phyloP scores from a whole-genome alignment of 1,140 invertebrate genomes.

The Ridgeia piscesae region DNA sequence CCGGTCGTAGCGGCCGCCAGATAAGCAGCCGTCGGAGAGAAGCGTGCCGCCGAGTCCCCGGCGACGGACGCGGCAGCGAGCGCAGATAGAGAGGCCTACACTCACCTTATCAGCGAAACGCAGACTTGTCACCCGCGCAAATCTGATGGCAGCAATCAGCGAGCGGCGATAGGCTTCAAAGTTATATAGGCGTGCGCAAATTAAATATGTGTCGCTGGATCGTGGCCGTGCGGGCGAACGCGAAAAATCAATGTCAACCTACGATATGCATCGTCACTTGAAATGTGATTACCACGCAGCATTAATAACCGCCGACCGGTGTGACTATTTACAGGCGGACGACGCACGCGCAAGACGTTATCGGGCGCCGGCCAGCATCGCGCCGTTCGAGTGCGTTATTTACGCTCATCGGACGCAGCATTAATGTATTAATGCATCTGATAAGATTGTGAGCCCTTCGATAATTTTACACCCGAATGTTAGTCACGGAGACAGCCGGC shows the following conservation, averaged over 20 bases:
- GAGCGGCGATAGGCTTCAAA: background rate
- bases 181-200: constrained; percentile 4
- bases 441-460: background rate
- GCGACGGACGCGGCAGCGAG: too few species aligned
- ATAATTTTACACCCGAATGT: background rate
- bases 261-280: constrained; percentile 4
- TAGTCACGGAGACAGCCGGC: background rate
- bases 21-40: background rate
- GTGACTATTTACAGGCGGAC: background rate
- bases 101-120: background rate
- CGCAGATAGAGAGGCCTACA: background rate
- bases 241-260: background rate
- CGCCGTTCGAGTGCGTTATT: background rate
- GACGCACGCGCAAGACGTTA: background rate
- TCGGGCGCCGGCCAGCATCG: background rate
- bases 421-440: constrained; percentile 6
- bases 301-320: background rate
- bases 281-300: background rate
- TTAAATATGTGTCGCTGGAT: background rate
- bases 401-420: background rate
- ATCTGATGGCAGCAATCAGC: constrained; percentile 3
- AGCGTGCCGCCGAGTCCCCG: background rate
- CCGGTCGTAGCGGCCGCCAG: background rate
- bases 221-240: background rate
- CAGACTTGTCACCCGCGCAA: background rate